Evolutionary conservation across 2,113 vertebrate genomes (phyloP).

Genomic region (Austrofundulus limnaeus): DNA sequence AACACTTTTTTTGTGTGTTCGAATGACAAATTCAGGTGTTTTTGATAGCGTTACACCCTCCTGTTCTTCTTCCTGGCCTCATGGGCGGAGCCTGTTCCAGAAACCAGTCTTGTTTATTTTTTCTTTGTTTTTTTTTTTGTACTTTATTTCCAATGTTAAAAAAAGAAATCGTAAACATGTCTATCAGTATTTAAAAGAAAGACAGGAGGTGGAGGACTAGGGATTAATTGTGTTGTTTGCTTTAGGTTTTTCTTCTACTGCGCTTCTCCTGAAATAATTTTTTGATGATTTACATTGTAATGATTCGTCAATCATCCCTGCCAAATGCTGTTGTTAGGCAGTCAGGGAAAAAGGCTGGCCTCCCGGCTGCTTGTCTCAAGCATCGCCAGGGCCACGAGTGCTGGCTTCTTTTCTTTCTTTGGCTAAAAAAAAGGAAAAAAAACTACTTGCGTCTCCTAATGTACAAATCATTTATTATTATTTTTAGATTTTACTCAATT

Average conservation of each 20-base stretch:
- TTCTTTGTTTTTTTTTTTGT: conserved; percentile 62
- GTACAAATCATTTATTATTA: conserved; percentile 66
- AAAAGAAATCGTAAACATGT: conserved; percentile 60
- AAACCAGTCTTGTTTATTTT: conserved; percentile 63
- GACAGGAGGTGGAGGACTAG: conserved; percentile 64
- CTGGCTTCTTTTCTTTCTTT: conserved; percentile 40
- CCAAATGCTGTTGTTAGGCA: conserved; percentile 72
- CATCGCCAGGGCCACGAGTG: conserved; percentile 47
- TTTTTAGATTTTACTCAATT: conserved; percentile 66
- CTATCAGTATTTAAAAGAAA: conserved; percentile 79
- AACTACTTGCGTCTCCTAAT: conserved; percentile 52
- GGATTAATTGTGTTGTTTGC: conserved; percentile 59
- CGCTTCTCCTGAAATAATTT: conserved; percentile 53
- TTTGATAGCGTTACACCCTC: conserved; percentile 27
- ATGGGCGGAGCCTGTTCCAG: conserved; percentile 57
- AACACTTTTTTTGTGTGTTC: conserved; percentile 16
- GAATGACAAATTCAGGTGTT: conserved; percentile 13
- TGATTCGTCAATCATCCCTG: conserved; percentile 59
- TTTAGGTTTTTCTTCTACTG: conserved; percentile 47
- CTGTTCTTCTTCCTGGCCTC: conserved; percentile 58
- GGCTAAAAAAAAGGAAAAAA: conserved; percentile 51
- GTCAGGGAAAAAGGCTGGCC: conserved; percentile 62
- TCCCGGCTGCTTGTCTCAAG: conserved; percentile 65
- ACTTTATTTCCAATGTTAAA: conserved; percentile 56
- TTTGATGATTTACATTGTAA: conserved; percentile 55